A percentile compares a stretch with the other conserved stretches of the same genome.
These are phyloP conservation scores for Euura saliciscinereae DNA, from an alignment of 1,140 invertebrate genomes.

Conservation along the genomic window DNA sequence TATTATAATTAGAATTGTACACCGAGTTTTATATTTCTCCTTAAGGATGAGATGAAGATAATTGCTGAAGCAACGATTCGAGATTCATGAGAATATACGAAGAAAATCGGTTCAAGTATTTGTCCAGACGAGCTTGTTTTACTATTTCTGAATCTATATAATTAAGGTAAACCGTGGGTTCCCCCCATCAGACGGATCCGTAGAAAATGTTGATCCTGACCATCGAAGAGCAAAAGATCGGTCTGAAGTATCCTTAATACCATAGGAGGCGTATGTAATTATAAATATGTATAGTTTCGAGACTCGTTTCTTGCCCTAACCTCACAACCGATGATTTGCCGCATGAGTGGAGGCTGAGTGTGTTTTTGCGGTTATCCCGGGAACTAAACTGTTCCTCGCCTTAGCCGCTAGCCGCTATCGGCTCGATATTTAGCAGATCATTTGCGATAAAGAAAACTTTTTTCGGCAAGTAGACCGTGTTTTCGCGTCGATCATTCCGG, in stretches of 20 bases:
- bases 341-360: neutral
- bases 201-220: neutral
- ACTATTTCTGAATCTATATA: constrained; percentile 19
- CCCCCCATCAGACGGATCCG: neutral
- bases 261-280: constrained; percentile 23
- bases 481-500: neutral
- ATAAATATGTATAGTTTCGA: constrained; percentile 9
- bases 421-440: neutral
- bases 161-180: constrained; percentile 13
- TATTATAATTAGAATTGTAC: no score
- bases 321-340: constrained; percentile 23
- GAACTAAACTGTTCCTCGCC: constrained; percentile 21
- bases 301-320: constrained; percentile 19
- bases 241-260: constrained; percentile 16
- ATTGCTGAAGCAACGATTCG: no score
- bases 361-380: neutral
- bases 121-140: neutral
- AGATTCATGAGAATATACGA: neutral
- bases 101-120: no score
- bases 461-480: neutral
- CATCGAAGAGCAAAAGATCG: neutral
- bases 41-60: no score
- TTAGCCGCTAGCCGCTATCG: neutral
- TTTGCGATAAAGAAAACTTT: neutral
- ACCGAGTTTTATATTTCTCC: no score